Conservation (phyloP, 2,113 vertebrate genomes). For the Rhineura floridana region DNA sequence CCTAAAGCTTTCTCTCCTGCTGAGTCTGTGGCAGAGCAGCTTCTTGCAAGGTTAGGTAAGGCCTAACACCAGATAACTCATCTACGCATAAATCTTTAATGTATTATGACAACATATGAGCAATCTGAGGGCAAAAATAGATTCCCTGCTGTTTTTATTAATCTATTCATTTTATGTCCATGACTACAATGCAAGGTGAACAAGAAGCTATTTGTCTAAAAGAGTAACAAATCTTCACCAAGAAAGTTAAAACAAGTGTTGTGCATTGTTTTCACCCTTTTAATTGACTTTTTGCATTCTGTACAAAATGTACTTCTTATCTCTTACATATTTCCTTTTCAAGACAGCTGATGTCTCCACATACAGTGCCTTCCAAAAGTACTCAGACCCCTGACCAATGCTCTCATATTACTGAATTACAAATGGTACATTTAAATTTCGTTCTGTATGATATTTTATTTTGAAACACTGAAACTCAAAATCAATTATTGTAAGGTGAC, state of each 20-base stretch:
- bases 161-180: constrained; percentile 22
- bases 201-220: constrained; percentile 11
- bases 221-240: background rate
- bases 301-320: constrained; percentile 2
- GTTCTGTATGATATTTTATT: too few species aligned
- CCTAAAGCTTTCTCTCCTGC: background rate
- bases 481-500: too few species aligned
- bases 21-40: background rate
- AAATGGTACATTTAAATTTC: too few species aligned
- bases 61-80: background rate
- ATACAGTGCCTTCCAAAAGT: too few species aligned
- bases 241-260: constrained; percentile 6
- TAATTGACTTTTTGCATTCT: constrained; percentile 25
- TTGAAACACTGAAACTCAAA: too few species aligned
- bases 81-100: background rate
- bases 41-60: background rate
- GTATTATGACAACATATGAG: background rate
- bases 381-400: too few species aligned
- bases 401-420: too few species aligned
- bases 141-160: constrained; percentile 23
- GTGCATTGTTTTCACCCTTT: background rate
- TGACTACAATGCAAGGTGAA: constrained; percentile 1
- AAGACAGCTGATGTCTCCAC: constrained; percentile 1
- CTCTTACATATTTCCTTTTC: constrained; percentile 2
- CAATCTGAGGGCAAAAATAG: constrained; percentile 30